These are phyloP conservation scores for Enoplolaimus lenunculus DNA, from an alignment of 2,888 invertebrate genomes.

Conservation along the genomic window DNA sequence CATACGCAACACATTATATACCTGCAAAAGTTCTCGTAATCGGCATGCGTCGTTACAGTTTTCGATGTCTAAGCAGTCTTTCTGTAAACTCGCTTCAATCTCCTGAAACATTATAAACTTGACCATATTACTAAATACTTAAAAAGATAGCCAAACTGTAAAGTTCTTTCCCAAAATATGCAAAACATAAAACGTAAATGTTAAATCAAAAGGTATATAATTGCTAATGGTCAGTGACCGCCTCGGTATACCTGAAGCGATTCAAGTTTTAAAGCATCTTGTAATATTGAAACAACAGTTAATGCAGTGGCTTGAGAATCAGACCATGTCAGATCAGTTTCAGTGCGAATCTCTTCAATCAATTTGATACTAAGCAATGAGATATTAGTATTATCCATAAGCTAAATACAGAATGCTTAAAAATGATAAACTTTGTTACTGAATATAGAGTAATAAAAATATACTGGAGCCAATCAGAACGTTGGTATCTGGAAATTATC, in stretches of 20 bases:
- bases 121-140: no score
- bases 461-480: no score
- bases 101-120: background rate
- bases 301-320: background rate
- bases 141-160: no score
- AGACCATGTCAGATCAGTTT: background rate
- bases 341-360: background rate
- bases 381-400: background rate
- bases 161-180: no score
- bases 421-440: no score
- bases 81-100: background rate
- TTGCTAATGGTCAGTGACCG: no score
- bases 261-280: background rate
- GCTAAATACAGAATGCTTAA: no score
- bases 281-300: background rate
- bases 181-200: no score
- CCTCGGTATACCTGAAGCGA: background rate
- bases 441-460: no score
- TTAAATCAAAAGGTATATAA: no score
- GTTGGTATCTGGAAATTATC: no score
- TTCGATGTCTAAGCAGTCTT: background rate
- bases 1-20: no score
- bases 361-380: background rate
- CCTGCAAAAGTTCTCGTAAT: background rate
- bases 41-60: background rate